These are phyloP conservation scores for Cerceris ruficornis DNA, from an alignment of 2,888 invertebrate species.

Conservation along the genomic window DNA sequence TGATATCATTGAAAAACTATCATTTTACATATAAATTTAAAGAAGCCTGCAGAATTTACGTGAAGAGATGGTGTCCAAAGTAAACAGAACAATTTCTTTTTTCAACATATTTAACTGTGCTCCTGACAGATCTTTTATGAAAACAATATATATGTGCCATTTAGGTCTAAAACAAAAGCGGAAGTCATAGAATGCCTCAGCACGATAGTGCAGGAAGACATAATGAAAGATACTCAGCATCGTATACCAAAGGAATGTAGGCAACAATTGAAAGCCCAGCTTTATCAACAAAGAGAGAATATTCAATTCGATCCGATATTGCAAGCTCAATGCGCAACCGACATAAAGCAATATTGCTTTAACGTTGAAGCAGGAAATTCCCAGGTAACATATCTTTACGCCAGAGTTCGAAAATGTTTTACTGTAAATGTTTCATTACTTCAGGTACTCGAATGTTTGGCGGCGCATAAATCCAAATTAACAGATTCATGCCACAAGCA, in stretches of 20 bases:
- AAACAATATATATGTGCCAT: conserved; percentile 1
- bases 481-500: conserved; percentile 89
- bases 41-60: conserved; percentile 94
- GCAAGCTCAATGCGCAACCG: conserved; percentile 90
- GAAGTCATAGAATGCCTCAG: conserved; percentile 94
- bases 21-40: conserved; percentile 97
- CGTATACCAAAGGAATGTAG: conserved; percentile 94
- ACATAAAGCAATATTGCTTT: conserved; percentile 89
- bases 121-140: not conserved
- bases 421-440: conserved; percentile 56
- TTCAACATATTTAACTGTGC: not conserved
- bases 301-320: conserved; percentile 93
- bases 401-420: not conserved
- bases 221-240: conserved; percentile 88
- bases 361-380: conserved; percentile 87
- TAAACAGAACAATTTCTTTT: conserved; percentile 56
- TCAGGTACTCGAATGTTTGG: conserved; percentile 91
- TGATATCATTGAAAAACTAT: conserved; percentile 96
- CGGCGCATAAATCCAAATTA: conserved; percentile 84
- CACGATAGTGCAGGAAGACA: conserved; percentile 94
- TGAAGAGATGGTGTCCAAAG: conserved; percentile 84
- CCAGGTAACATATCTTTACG: conserved; percentile 77
- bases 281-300: conserved; percentile 95
- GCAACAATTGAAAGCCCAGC: conserved; percentile 94
- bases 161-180: conserved; percentile 88